Percentiles rank a stretch among this genome's conserved stretches.
Evolutionary conservation across 2,797 vertebrate genomes (phyloP).

Genomic region (Poeciliopsis gracilis): DNA sequence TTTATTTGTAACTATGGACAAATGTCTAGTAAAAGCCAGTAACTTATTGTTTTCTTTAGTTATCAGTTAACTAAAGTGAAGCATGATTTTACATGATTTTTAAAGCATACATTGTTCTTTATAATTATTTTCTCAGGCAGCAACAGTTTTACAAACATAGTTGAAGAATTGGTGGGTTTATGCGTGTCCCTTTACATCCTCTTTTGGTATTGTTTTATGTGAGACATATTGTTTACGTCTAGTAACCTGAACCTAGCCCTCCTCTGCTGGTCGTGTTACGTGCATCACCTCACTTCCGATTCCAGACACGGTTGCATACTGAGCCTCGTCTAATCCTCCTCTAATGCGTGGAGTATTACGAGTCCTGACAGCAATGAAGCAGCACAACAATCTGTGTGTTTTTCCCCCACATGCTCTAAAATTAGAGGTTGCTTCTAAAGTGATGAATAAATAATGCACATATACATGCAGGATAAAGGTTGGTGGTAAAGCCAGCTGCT

Average conservation of each 20-base stretch:
- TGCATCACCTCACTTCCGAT: conserved; percentile 39
- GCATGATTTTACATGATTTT: background rate
- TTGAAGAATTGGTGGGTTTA: background rate
- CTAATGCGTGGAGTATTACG: conserved; percentile 25
- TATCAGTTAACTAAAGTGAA: background rate
- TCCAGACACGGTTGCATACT: conserved; percentile 32
- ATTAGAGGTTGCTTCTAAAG: conserved; percentile 28
- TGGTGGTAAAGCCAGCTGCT: conserved; percentile 53
- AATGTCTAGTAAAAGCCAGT: background rate
- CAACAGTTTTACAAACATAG: background rate
- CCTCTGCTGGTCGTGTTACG: conserved; percentile 8
- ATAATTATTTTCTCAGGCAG: background rate
- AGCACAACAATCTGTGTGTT: conserved; percentile 9
- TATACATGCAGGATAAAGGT: conserved; percentile 15
- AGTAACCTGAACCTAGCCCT: conserved; percentile 1
- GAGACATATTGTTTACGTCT: background rate
- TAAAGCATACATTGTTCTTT: background rate
- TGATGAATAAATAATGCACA: conserved; percentile 23
- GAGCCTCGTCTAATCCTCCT: conserved; percentile 44
- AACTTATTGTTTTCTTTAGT: background rate
- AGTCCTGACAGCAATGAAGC: conserved; percentile 15
- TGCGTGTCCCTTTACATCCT: background rate
- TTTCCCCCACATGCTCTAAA: background rate
- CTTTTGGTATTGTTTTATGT: background rate
- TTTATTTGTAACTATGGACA: background rate